Evolutionary conservation across 2,888 invertebrate genomes (phyloP).

Genomic region (Tipula confusa): DNA sequence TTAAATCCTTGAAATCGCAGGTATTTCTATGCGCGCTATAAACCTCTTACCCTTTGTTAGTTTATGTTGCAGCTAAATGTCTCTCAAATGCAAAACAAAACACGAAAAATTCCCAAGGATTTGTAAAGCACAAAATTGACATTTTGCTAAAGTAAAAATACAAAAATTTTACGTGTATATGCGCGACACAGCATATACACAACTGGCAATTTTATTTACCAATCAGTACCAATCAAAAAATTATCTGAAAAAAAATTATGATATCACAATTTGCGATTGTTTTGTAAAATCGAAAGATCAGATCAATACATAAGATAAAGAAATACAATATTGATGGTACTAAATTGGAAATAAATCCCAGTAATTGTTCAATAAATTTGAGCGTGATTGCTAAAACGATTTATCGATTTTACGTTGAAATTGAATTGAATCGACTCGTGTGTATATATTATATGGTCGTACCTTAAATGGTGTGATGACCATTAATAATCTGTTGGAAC

Average conservation of each 20-base stretch:
- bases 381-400: background rate
- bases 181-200: background rate
- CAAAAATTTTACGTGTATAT: background rate
- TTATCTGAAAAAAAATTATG: background rate
- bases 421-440: background rate
- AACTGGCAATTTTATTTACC: background rate
- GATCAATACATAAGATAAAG: background rate
- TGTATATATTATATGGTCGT: background rate
- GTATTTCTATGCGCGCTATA: background rate
- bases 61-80: too few relatives aligned
- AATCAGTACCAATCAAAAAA: background rate
- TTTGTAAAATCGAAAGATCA: background rate
- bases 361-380: constrained; percentile 12
- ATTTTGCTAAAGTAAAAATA: background rate
- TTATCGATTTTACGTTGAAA: background rate
- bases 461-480: background rate
- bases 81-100: background rate
- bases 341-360: background rate
- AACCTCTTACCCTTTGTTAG: background rate
- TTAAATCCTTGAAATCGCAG: background rate
- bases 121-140: background rate
- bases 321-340: background rate
- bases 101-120: background rate
- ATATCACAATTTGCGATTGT: background rate
- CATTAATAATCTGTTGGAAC: background rate